Base-by-base conservation (phyloP, 1,140 invertebrate genomes). In the Schlechtendalia chinensis region DNA sequence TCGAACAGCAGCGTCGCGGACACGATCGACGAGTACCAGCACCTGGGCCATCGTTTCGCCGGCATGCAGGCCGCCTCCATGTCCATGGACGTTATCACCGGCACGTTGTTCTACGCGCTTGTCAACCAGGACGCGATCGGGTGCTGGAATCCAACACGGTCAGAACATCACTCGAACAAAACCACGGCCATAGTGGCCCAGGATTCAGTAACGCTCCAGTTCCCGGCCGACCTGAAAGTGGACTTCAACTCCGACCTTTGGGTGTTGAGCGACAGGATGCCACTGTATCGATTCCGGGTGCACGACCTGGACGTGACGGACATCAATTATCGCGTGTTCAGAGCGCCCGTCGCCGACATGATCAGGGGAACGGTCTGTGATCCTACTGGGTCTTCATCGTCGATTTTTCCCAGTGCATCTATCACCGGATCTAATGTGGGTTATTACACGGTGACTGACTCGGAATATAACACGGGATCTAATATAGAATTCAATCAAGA, bases 241-340 rank as follows among this genome's bases (percentile, higher is more conserved):
- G 90, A 91, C 82, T 85, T 86, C 16, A 86, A 88, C 75, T 86
- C 87, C 82, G 81, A 85, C 11, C 65, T 89, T 24, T 94, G 93
- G 93, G 90, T 93, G 0, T 90, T 94, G 6, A 93, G 92, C 0
- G 93, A 94, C 84, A 86, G 90, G 47, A 93, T 94, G 93, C 91
- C 93, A 0, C 89, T 91, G 47, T 93, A 93, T 82, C 85, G 94
- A 27, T 86, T 92, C 81, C 88, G 90, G 2, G 89, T 89, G 54
- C 84, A 93, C 19, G 90, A 94, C 83, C 93, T 91, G 82, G 39
- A 79, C 22, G 2, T 53, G 32, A 90, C 88, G 47, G 92, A 94
- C 82, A 87, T 92, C 5, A 94, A 94, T 83, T 94, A 93, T 87
- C 89, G 92, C 84, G 90, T 94, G 82, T 90, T 90, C 83, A 90